Base-by-base conservation (phyloP, 2,797 vertebrate genomes). In the Lepilemur ruficaudatus region DNA sequence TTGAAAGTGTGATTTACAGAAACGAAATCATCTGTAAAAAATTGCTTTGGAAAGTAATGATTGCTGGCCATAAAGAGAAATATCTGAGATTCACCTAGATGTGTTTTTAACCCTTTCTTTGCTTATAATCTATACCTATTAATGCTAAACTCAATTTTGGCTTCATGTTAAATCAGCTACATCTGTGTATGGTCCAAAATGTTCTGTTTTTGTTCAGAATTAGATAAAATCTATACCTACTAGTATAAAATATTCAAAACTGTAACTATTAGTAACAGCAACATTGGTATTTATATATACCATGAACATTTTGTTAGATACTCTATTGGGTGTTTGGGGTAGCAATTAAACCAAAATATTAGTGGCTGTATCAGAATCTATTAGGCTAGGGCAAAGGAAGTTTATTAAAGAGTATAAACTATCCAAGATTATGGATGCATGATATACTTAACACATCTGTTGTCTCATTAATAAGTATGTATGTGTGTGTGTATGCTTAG, bases 31-130 rank as follows among this genome's bases (percentile, higher is more conserved):
- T 63, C 96, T 96, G 92, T 91, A 91, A 97, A 91, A 98, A 97
- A 75, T 96, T 97, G 88, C 94, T 96, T 96, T 94, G 79, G 95
- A 97, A 98, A 95, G 23, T 97, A 93, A 94, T 93, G 91, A 93
- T 92, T 93, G 96, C 96, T 97, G 93, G 85, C 96, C 87, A 72
- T 95, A 84, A 70, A 65, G 88, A 97, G 88, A 94, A 91, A 95
- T 86, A 89, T 80, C 83, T 92, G 50, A 7, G 80, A 96, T 92
- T 96, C 65, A 91, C 75, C 85, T 94, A 80, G 38, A 94, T 92
- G 90, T 92, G 75, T 80, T 97, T 96, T 98, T 97, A 98, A 98
- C 96, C 86, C 94, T 93, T 97, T 94, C 61, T 81, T 89, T 93
- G 94, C 84, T 95, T 95, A 55, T 25, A 48, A 41, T 67, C 43